phyloP scores from a whole-genome alignment of 1,140 invertebrate species.

The Camponotus pennsylvanicus region DNA sequence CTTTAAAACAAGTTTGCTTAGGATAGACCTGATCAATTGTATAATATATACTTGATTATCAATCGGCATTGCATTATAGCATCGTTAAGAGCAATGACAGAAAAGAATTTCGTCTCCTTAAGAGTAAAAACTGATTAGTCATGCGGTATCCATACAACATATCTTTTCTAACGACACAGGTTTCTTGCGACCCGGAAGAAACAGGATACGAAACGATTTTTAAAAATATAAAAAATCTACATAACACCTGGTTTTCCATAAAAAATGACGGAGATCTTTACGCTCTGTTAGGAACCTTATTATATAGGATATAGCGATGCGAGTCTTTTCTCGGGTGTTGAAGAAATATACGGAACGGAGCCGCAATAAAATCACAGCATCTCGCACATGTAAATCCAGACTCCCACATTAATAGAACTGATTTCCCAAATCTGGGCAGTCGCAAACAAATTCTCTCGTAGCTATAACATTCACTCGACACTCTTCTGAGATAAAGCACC shows the following conservation, averaged over 20 bases:
- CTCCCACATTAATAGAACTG: background rate
- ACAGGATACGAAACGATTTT: background rate
- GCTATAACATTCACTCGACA: conserved; percentile 45
- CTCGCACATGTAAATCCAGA: conserved; percentile 3
- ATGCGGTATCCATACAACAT: background rate
- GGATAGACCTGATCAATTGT: background rate
- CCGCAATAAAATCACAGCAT: conserved; percentile 7
- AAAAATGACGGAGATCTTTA: conserved; percentile 6
- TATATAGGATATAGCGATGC: background rate
- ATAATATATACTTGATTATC: background rate
- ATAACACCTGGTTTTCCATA: background rate
- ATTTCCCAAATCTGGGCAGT: background rate
- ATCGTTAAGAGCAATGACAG: background rate
- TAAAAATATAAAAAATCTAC: background rate
- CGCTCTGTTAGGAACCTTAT: background rate
- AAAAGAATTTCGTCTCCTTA: background rate
- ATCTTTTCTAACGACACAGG: background rate
- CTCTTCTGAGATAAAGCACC: conserved; percentile 28
- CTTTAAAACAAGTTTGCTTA: background rate
- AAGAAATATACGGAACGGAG: background rate
- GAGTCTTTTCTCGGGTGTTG: background rate
- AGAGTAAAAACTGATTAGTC: too few species aligned
- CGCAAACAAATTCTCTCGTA: background rate
- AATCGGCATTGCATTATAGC: background rate
- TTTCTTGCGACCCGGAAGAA: background rate